phyloP scores from a whole-genome alignment of 2,888 invertebrate species.

The Ophion slaviceki region DNA sequence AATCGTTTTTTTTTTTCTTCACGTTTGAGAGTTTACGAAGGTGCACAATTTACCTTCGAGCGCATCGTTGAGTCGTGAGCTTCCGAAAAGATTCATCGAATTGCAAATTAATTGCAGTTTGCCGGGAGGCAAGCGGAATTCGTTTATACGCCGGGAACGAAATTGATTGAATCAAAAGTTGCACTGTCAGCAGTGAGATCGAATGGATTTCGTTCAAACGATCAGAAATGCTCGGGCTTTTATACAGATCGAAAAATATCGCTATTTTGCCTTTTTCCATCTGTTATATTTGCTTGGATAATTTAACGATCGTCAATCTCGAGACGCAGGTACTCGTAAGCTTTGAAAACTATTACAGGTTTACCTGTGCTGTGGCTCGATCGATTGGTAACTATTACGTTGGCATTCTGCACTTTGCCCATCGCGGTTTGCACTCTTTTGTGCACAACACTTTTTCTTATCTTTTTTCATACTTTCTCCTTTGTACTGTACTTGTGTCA shows the following conservation, averaged over 20 bases:
- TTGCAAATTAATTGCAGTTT: background rate
- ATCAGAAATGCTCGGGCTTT: background rate
- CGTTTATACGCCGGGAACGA: background rate
- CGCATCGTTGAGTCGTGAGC: no score
- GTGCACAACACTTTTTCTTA: background rate
- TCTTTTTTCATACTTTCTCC: background rate
- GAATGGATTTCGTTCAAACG: conserved; percentile 2
- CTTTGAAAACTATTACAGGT: conserved; percentile 46
- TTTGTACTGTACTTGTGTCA: conserved; percentile 16
- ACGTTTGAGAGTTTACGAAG: conserved; percentile 12
- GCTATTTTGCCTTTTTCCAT: background rate
- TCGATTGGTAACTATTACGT: conserved; percentile 46
- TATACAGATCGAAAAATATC: background rate
- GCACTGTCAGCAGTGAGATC: background rate
- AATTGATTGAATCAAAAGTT: conserved; percentile 1
- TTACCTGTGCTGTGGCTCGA: conserved; percentile 18
- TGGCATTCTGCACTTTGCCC: background rate
- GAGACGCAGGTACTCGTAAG: conserved; percentile 40
- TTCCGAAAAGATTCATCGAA: background rate
- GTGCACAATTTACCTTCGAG: background rate
- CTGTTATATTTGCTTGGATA: background rate
- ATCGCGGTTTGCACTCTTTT: background rate
- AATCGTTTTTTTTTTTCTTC: background rate
- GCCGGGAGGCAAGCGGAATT: background rate
- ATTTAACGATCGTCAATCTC: conserved; percentile 28